A percentile compares a stretch with the other conserved stretches of the same genome.
phyloP scores from a whole-genome alignment of 2,888 invertebrate species.

The Zeuzera pyrina region DNA sequence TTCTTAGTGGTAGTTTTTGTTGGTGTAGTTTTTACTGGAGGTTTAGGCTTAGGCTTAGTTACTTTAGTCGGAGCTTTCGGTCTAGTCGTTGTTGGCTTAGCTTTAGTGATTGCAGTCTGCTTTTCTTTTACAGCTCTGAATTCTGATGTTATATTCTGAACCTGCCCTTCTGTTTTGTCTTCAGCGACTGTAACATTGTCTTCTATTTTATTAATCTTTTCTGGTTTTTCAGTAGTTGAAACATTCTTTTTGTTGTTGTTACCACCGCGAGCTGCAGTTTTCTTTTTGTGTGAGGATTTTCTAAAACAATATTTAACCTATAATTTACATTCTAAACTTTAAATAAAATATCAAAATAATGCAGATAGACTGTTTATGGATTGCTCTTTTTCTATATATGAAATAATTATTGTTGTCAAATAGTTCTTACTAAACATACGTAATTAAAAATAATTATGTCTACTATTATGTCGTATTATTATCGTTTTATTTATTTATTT shows the following conservation, averaged over 20 bases:
- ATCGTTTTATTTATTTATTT: too few relatives aligned
- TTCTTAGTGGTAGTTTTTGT: slow-evolving; percentile 40
- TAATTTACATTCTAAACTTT: too few relatives aligned
- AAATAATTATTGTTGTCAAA: too few relatives aligned
- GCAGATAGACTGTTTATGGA: too few relatives aligned
- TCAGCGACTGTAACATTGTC: slow-evolving; percentile 26
- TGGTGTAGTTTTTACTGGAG: slow-evolving; percentile 28
- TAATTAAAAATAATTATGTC: too few relatives aligned
- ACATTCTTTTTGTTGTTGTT: slow-evolving; percentile 28
- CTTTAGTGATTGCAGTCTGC: slow-evolving; percentile 37
- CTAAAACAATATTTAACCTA: slow-evolving; percentile 36
- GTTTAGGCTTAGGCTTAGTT: slow-evolving; percentile 38
- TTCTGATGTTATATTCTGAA: slow-evolving; percentile 22
- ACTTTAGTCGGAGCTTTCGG: slow-evolving; percentile 30
- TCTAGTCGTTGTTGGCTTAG: slow-evolving; percentile 35
- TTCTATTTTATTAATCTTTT: slow-evolving; percentile 28
- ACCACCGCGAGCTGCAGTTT: slow-evolving; percentile 44
- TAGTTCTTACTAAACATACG: too few relatives aligned
- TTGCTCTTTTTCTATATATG: too few relatives aligned
- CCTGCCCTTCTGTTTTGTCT: slow-evolving; percentile 18
- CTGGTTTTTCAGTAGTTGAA: slow-evolving; percentile 28
- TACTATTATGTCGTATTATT: too few relatives aligned
- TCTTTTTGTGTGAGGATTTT: slow-evolving; percentile 51
- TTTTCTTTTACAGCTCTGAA: slow-evolving; percentile 50
- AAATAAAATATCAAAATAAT: too few relatives aligned